Evolutionary conservation across 2,888 invertebrate species (phyloP).

Genomic region (Litoditis marina): DNA sequence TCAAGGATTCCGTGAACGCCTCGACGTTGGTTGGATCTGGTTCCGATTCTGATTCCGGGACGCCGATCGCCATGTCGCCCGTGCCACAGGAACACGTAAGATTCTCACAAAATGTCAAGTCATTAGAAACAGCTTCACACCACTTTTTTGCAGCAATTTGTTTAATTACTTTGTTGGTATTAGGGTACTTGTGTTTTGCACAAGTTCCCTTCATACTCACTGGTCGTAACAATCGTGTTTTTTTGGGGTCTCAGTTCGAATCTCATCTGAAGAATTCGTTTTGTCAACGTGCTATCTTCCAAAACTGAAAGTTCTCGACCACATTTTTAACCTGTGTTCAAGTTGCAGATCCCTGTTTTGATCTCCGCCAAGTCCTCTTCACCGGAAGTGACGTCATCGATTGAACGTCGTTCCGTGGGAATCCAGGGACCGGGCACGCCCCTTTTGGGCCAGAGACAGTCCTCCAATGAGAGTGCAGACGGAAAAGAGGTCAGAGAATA

Average conservation of each 20-base stretch:
- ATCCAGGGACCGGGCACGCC: constrained; percentile 16
- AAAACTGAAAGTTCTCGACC: no score
- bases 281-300: no score
- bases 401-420: constrained; percentile 12
- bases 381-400: background rate
- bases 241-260: background rate
- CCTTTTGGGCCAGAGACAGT: background rate
- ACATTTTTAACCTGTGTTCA: no score
- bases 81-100: constrained; percentile 2
- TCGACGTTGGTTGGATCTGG: constrained; percentile 10
- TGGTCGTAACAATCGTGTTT: background rate
- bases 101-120: no score
- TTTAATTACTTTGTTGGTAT: no score
- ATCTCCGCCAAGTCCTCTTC: background rate
- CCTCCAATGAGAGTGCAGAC: background rate
- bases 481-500: background rate
- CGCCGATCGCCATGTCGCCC: constrained; percentile 11
- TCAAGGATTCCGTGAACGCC: constrained; percentile 8
- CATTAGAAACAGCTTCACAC: no score
- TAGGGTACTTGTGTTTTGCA: no score
- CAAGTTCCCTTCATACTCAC: background rate
- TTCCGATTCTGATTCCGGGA: constrained; percentile 16
- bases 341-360: no score
- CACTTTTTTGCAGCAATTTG: no score
- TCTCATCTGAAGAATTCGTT: no score